Conservation (phyloP, 2,113 vertebrate genomes). For the Siniperca chuatsi region DNA sequence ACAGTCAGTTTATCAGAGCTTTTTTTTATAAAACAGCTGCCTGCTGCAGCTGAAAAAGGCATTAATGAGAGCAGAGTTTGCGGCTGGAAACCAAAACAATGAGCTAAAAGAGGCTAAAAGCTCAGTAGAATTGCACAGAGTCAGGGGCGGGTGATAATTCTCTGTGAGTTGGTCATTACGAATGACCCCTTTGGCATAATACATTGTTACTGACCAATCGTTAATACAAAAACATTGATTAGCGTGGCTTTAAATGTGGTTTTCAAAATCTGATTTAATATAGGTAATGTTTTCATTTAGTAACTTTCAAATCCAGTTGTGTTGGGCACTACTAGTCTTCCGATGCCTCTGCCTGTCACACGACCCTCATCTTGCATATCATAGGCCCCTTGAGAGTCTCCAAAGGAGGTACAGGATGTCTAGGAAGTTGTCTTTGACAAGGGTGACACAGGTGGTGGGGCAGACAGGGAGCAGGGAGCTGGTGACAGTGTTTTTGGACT, state of each 20-base stretch:
- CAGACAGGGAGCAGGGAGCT: constrained; percentile 65
- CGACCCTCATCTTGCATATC: constrained; percentile 32
- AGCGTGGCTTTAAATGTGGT: neutral
- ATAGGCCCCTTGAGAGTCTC: constrained; percentile 38
- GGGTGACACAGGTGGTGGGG: constrained; percentile 54
- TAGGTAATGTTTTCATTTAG: neutral
- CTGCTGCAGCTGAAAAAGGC: neutral
- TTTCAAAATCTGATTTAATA: neutral
- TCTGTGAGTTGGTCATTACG: neutral
- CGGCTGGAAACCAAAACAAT: neutral
- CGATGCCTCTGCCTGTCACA: neutral
- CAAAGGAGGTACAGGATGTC: constrained; percentile 42
- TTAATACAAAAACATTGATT: neutral
- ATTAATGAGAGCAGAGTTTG: neutral
- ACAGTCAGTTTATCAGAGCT: neutral
- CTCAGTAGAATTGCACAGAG: neutral
- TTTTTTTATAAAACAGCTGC: neutral
- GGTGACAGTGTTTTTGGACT: constrained; percentile 53
- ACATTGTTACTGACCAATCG: neutral
- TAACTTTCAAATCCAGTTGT: neutral
- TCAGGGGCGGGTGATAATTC: neutral
- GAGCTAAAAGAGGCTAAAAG: neutral
- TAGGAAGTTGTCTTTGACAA: constrained; percentile 46
- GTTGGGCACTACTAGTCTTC: neutral
- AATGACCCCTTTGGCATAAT: neutral